Evolutionary conservation across 2,113 vertebrate genomes (phyloP).

Genomic region (Microcebus griseorufus): DNA sequence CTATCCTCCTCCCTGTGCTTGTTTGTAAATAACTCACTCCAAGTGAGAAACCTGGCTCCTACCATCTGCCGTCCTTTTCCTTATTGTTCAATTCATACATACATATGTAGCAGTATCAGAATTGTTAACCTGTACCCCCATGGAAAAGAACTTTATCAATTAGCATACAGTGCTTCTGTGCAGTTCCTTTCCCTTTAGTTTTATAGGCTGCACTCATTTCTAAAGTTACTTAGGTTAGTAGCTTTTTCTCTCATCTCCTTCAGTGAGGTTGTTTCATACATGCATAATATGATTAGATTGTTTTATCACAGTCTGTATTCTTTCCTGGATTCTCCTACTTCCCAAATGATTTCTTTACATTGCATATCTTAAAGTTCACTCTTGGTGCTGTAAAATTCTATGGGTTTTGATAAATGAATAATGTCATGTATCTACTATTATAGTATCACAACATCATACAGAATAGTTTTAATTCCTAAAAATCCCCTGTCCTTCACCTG

Average conservation of each 20-base stretch:
- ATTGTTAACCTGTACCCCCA: neutral
- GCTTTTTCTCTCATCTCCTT: neutral
- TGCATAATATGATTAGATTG: neutral
- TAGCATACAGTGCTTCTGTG: neutral
- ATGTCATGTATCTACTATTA: neutral
- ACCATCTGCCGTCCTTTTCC: neutral
- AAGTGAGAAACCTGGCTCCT: neutral
- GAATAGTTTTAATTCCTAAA: neutral
- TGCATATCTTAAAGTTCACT: neutral
- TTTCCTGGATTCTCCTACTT: neutral
- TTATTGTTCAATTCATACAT: neutral
- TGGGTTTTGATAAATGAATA: neutral
- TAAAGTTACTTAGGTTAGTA: neutral
- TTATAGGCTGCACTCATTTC: neutral
- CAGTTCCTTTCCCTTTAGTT: neutral
- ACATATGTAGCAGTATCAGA: neutral
- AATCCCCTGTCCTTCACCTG: neutral
- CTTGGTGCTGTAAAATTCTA: neutral
- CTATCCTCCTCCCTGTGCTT: neutral
- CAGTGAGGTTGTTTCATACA: neutral
- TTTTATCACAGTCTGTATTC: neutral
- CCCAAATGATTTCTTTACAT: neutral
- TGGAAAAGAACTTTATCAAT: neutral
- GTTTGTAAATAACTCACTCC: neutral
- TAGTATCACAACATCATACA: neutral